Conservation (phyloP, 1,140 invertebrate species). For the Temnothorax curvispinosus region DNA sequence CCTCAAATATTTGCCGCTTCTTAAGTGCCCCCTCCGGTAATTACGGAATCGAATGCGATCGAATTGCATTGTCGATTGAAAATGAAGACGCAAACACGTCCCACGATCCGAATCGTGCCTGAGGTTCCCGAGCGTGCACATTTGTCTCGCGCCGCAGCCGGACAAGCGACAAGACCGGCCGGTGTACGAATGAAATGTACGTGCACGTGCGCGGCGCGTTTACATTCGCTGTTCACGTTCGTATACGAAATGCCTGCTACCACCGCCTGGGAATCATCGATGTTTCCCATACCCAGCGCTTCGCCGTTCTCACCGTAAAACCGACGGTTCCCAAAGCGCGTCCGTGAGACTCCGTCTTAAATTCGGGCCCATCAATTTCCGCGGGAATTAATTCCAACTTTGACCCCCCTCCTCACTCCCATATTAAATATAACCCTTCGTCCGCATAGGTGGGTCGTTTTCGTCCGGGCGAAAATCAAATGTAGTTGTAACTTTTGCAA, state of each 20-base stretch:
- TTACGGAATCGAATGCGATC: neutral
- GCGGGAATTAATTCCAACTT: neutral
- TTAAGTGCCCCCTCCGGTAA: neutral
- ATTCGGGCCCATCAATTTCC: slow-evolving; percentile 24
- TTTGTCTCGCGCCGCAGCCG: neutral
- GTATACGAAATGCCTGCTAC: slow-evolving; percentile 43
- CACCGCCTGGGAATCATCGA: slow-evolving; percentile 76
- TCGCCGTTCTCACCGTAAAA: slow-evolving; percentile 72
- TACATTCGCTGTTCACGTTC: slow-evolving; percentile 62
- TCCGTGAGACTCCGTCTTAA: slow-evolving; percentile 59
- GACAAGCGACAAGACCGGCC: neutral
- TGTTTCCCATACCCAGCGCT: slow-evolving; percentile 77
- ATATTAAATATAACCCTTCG: neutral
- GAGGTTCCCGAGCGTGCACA: neutral
- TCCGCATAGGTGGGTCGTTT: too few species aligned
- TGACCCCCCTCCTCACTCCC: neutral
- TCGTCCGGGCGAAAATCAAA: too few species aligned
- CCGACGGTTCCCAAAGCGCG: slow-evolving; percentile 72
- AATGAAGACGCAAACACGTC: neutral
- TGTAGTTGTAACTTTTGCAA: too few species aligned
- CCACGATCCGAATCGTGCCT: neutral
- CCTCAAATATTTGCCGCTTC: neutral
- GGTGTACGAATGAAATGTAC: slow-evolving; percentile 13
- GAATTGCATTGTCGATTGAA: neutral
- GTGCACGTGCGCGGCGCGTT: slow-evolving; percentile 57